phyloP scores from a whole-genome alignment of 2,797 vertebrate genomes.

The Hyperoplus immaculatus region DNA sequence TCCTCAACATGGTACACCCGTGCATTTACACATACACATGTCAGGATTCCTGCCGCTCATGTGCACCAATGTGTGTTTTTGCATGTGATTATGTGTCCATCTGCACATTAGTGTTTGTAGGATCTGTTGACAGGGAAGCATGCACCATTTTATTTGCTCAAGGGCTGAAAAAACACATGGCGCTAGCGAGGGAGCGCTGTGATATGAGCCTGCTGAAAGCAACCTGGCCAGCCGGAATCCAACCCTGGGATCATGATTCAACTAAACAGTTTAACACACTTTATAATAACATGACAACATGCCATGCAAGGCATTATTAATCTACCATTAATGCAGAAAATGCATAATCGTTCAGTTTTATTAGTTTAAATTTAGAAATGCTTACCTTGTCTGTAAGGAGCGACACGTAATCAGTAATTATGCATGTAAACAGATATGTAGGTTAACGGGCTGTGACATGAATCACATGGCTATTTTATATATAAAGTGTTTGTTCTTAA shows the following conservation, averaged over 20 bases:
- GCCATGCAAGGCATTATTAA: conserved; percentile 28
- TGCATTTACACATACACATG: conserved; percentile 62
- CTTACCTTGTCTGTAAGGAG: neutral
- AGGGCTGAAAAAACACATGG: conserved; percentile 76
- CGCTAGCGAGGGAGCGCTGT: conserved; percentile 64
- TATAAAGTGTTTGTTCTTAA: neutral
- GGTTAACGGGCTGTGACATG: neutral
- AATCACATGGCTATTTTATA: neutral
- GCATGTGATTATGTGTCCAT: conserved; percentile 59
- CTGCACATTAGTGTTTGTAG: conserved; percentile 77
- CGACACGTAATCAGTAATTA: conserved; percentile 1
- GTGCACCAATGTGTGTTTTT: conserved; percentile 40
- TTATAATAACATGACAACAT: conserved; percentile 33
- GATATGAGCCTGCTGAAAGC: conserved; percentile 78
- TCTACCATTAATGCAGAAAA: conserved; percentile 23
- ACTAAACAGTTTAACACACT: conserved; percentile 51
- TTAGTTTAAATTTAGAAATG: neutral
- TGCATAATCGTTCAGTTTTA: neutral
- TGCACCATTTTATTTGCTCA: conserved; percentile 82
- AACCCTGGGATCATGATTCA: conserved; percentile 57
- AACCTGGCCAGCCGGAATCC: conserved; percentile 61
- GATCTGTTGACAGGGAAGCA: conserved; percentile 84
- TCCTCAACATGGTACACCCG: conserved; percentile 51
- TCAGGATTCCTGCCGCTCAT: conserved; percentile 50
- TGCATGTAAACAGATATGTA: neutral